Conservation (phyloP, 1,140 invertebrate species). For the Hycleus phaleratus region DNA sequence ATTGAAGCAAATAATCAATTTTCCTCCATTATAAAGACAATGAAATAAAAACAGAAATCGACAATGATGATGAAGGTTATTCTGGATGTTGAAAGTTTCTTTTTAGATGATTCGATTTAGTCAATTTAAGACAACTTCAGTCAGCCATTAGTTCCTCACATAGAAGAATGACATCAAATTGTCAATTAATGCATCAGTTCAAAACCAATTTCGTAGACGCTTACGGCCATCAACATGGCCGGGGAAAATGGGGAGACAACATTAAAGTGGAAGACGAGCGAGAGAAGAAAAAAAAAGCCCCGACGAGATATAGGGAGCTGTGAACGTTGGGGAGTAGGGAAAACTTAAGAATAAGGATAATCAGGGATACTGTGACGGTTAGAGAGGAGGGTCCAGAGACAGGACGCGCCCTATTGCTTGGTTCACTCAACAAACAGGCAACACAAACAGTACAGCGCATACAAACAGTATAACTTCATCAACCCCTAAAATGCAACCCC, state of each 20-base stretch:
- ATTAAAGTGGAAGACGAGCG: too few relatives aligned
- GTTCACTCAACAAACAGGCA: too few relatives aligned
- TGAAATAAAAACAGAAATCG: too few relatives aligned
- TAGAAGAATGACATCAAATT: slow-evolving; percentile 36
- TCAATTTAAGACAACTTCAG: slow-evolving; percentile 35
- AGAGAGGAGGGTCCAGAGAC: slow-evolving; percentile 22
- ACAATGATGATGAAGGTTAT: too few relatives aligned
- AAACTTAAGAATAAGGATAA: slow-evolving; percentile 32
- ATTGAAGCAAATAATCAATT: too few relatives aligned
- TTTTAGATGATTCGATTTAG: slow-evolving; percentile 27
- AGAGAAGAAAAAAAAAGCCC: too few relatives aligned
- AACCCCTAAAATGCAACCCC: too few relatives aligned
- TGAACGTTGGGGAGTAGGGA: neutral
- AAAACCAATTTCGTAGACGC: slow-evolving; percentile 32
- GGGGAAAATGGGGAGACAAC: neutral
- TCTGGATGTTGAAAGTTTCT: slow-evolving; percentile 25
- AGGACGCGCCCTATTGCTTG: neutral
- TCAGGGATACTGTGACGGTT: slow-evolving; percentile 20
- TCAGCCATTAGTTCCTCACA: slow-evolving; percentile 27
- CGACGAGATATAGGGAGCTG: too few relatives aligned
- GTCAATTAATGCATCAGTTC: slow-evolving; percentile 36
- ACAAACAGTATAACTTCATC: too few relatives aligned
- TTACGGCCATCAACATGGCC: slow-evolving; percentile 27
- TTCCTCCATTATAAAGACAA: too few relatives aligned
- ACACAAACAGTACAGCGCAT: too few relatives aligned